phyloP scores from a whole-genome alignment of 2,797 vertebrate genomes.

The Chromobotia macracanthus region DNA sequence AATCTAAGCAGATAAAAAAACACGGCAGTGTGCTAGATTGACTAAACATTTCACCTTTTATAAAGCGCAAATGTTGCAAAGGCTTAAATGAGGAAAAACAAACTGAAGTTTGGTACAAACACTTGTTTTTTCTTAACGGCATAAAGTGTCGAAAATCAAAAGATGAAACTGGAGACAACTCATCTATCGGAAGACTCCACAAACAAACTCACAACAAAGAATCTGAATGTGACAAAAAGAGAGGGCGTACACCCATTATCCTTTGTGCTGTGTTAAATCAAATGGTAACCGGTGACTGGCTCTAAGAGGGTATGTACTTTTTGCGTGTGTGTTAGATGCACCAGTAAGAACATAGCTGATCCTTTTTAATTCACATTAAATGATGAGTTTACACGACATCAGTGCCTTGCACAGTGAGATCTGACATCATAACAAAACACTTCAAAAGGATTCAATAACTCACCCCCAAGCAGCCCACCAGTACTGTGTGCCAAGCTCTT shows the following conservation, averaged over 20 bases:
- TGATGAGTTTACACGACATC: not conserved
- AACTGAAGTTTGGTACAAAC: not conserved
- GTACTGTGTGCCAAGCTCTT: slow-evolving; percentile 44
- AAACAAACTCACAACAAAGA: not conserved
- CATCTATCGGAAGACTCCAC: not conserved
- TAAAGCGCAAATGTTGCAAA: not conserved
- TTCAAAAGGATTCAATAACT: slow-evolving; percentile 52
- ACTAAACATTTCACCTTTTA: not conserved
- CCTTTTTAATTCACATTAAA: not conserved
- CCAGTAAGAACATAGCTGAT: not conserved
- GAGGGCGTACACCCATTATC: slow-evolving; percentile 10
- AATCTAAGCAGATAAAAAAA: not conserved
- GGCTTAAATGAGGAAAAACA: not conserved
- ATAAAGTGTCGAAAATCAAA: not conserved
- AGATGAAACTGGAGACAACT: not conserved
- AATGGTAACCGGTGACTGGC: slow-evolving; percentile 17
- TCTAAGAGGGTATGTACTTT: not conserved
- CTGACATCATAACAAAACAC: slow-evolving; percentile 21
- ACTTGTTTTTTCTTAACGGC: not conserved
- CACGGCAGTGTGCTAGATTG: not conserved
- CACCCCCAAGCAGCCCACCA: slow-evolving; percentile 46
- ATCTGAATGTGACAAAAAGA: slow-evolving; percentile 4
- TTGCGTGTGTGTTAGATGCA: not conserved
- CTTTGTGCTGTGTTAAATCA: slow-evolving; percentile 33
- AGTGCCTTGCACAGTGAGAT: not conserved